A percentile compares a stretch with the other conserved stretches of the same genome.
phyloP scores from a whole-genome alignment of 2,113 vertebrate species.

The Lepisosteus oculatus region DNA sequence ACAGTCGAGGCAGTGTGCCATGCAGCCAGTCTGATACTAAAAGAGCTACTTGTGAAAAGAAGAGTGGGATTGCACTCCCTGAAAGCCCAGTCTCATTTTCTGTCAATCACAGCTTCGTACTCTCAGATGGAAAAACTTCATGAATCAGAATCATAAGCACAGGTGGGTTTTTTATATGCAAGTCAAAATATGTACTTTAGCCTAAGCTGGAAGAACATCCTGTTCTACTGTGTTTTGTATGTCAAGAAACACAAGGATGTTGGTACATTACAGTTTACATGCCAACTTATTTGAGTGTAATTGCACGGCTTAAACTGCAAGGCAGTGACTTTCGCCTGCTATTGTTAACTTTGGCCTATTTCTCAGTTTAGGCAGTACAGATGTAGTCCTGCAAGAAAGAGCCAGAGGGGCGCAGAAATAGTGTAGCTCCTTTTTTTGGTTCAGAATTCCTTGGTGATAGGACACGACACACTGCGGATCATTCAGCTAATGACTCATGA shows the following conservation, averaged over 20 bases:
- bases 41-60: background rate
- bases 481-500: constrained; percentile 11
- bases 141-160: too few species aligned
- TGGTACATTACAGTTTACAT: background rate
- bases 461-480: background rate
- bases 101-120: background rate
- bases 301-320: constrained; percentile 38
- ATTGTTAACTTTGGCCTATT: constrained; percentile 5
- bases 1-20: background rate
- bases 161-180: too few species aligned
- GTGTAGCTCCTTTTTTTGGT: background rate
- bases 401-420: background rate
- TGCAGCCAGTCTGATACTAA: background rate
- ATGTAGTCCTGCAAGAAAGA: background rate
- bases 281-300: constrained; percentile 23
- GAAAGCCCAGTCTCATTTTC: background rate
- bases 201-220: too few species aligned
- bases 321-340: constrained; percentile 44
- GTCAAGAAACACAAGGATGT: background rate
- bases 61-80: background rate
- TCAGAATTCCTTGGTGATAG: background rate
- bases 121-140: too few species aligned
- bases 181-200: too few species aligned
- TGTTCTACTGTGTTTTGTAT: too few species aligned
- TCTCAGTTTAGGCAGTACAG: background rate